phyloP scores from a whole-genome alignment of 2,888 invertebrate genomes.

The Xestia ashworthii region DNA sequence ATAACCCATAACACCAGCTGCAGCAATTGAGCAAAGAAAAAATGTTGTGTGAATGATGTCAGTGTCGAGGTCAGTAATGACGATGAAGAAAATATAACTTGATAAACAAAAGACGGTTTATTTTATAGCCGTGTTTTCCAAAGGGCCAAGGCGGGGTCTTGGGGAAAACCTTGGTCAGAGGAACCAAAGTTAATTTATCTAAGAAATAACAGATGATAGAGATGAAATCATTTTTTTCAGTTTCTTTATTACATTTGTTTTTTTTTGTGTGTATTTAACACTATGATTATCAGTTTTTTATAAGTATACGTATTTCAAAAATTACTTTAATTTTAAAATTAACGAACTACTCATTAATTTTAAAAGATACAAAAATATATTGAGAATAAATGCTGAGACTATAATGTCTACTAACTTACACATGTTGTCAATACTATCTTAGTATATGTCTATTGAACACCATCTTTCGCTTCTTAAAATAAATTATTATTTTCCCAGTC shows the following conservation, averaged over 20 bases:
- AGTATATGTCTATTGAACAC: neutral
- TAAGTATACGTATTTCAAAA: neutral
- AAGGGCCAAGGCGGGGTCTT: neutral
- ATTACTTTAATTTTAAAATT: neutral
- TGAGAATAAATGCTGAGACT: constrained; percentile 27
- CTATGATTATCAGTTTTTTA: neutral
- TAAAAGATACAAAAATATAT: neutral
- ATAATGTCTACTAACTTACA: constrained; percentile 9
- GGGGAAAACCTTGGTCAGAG: neutral
- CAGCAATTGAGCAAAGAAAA: constrained; percentile 1
- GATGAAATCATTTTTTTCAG: neutral
- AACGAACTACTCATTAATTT: neutral
- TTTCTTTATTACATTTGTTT: neutral
- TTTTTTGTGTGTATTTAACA: neutral
- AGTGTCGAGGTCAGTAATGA: neutral
- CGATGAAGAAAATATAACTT: neutral
- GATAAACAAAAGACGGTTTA: neutral
- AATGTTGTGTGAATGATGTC: neutral
- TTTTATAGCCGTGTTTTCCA: constrained; percentile 1
- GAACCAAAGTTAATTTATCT: neutral
- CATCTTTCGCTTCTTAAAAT: neutral
- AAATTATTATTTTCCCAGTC: constrained; percentile 75
- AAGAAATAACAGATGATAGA: neutral
- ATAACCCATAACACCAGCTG: neutral
- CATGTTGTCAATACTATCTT: neutral